These are phyloP conservation scores for Phyto melanocephala DNA, from an alignment of 2,888 invertebrate species.

Conservation along the genomic window DNA sequence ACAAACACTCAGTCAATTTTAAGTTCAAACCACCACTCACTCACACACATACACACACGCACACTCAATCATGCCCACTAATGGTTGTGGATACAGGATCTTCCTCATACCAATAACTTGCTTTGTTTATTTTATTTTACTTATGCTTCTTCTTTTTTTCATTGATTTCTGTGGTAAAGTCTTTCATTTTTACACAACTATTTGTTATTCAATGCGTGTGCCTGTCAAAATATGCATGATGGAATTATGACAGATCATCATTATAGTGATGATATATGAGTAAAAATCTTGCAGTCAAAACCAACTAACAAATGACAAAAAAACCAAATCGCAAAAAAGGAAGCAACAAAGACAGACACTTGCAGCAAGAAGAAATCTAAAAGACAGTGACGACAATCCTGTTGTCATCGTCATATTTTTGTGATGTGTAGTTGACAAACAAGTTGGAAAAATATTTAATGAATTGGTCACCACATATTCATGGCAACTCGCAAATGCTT, in stretches of 20 bases:
- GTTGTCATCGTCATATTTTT: constrained; percentile 52
- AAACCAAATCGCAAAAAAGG: constrained; percentile 30
- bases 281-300: constrained; percentile 44
- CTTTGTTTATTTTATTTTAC: not conserved
- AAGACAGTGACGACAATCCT: constrained; percentile 55
- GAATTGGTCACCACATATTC: constrained; percentile 59
- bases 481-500: constrained; percentile 9
- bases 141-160: not conserved
- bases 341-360: constrained; percentile 33
- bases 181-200: constrained; percentile 32
- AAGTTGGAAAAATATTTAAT: constrained; percentile 64
- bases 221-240: constrained; percentile 68
- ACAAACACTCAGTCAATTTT: constrained; percentile 29
- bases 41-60: not conserved
- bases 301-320: not conserved
- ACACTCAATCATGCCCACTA: not conserved
- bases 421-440: constrained; percentile 63
- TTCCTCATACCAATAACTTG: not conserved
- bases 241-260: constrained; percentile 69
- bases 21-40: not conserved
- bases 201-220: constrained; percentile 65
- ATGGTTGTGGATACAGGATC: constrained; percentile 21
- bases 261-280: constrained; percentile 66
- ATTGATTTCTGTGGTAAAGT: not conserved
- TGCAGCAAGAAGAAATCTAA: constrained; percentile 33